Evolutionary conservation across 2,888 invertebrate genomes (phyloP).

Genomic region (Spilosoma lubricipeda): DNA sequence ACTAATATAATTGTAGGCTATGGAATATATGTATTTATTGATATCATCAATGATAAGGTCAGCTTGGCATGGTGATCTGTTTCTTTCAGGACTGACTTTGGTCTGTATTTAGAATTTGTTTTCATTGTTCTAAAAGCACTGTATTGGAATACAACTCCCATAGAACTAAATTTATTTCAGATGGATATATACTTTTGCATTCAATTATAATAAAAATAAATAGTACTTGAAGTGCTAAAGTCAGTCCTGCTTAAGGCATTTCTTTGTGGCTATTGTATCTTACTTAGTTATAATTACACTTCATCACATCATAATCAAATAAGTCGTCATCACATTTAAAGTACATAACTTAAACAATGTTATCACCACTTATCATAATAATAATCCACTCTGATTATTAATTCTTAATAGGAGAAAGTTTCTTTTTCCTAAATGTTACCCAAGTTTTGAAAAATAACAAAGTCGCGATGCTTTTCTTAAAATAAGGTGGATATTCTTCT

Average conservation of each 20-base stretch:
- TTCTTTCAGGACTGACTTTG: slow-evolving; percentile 29
- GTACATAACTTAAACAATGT: slow-evolving; percentile 37
- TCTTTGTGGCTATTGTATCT: slow-evolving; percentile 40
- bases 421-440: background rate
- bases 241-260: slow-evolving; percentile 29
- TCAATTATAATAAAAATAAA: background rate
- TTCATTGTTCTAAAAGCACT: background rate
- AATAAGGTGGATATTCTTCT: background rate
- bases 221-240: slow-evolving; percentile 3
- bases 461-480: background rate
- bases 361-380: slow-evolving; percentile 24
- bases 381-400: background rate
- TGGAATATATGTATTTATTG: slow-evolving; percentile 51
- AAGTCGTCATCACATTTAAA: slow-evolving; percentile 28
- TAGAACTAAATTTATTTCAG: background rate
- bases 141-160: background rate
- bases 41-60: slow-evolving; percentile 47
- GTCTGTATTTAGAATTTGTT: background rate
- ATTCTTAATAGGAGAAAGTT: background rate
- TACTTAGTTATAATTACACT: slow-evolving; percentile 39
- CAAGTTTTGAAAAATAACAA: too few species aligned
- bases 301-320: slow-evolving; percentile 9
- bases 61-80: slow-evolving; percentile 46
- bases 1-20: slow-evolving; percentile 71
- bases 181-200: background rate